Percentiles rank a stretch among this genome's conserved stretches.
Evolutionary conservation across 2,888 invertebrate species (phyloP).

Genomic region (Melieria omissa): DNA sequence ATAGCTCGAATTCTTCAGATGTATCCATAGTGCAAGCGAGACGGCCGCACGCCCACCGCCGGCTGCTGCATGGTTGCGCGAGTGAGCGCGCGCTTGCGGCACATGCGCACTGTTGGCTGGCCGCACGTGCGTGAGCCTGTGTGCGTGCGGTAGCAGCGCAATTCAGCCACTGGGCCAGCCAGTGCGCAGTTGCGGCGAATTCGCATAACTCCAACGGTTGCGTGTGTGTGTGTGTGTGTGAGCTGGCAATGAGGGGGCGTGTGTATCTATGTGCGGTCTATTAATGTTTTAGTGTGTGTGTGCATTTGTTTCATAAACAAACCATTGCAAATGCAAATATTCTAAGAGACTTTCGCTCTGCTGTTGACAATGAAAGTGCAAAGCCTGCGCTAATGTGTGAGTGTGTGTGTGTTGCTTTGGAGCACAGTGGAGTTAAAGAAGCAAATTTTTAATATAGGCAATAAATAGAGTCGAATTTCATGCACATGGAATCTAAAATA

Average conservation of each 20-base stretch:
- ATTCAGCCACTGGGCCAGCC: constrained; percentile 28
- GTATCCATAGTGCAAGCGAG: constrained; percentile 17
- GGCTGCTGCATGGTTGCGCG: constrained; percentile 19
- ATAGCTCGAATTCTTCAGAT: constrained; percentile 38
- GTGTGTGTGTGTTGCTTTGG: no score
- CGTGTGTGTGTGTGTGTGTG: constrained; percentile 2
- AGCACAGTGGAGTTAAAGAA: no score
- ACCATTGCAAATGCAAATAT: background rate
- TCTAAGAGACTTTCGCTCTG: background rate
- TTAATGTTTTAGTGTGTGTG: constrained; percentile 1
- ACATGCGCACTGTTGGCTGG: background rate
- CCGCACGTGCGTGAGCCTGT: constrained; percentile 11
- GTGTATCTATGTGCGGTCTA: background rate
- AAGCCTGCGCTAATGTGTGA: background rate
- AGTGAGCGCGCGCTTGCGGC: background rate
- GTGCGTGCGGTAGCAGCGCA: constrained; percentile 1
- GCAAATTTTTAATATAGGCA: no score
- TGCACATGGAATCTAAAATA: no score
- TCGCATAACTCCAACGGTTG: constrained; percentile 4
- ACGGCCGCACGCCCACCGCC: background rate
- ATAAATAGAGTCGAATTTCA: no score
- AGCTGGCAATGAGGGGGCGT: background rate
- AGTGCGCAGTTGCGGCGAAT: constrained; percentile 39
- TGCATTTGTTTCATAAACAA: background rate
- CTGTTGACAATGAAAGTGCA: constrained; percentile 1